Evolutionary conservation across 1,140 invertebrate species (phyloP).

Genomic region (Branchinecta lindahli): DNA sequence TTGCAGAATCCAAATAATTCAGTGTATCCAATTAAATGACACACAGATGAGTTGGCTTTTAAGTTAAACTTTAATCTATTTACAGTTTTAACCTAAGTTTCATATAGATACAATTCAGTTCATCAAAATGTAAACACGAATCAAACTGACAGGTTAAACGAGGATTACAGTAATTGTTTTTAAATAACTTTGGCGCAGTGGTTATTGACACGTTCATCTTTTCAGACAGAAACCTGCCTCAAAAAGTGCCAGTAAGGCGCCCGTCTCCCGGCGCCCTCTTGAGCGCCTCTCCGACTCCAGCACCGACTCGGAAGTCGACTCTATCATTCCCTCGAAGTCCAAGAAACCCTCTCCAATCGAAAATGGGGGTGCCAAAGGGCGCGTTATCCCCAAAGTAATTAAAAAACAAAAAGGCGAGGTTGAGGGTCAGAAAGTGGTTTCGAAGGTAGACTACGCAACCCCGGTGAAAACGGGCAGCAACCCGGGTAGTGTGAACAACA

Average conservation of each 20-base stretch:
- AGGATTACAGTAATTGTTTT: too few species aligned
- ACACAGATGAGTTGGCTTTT: too few species aligned
- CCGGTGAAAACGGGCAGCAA: conserved; percentile 14
- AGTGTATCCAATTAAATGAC: too few species aligned
- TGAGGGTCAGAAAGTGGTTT: neutral
- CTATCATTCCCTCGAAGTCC: neutral
- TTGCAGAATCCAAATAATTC: too few species aligned
- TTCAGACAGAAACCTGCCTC: neutral
- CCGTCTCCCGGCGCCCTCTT: neutral
- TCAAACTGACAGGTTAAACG: too few species aligned
- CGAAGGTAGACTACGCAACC: conserved; percentile 1
- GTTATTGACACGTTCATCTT: neutral
- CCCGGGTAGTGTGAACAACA: conserved; percentile 18
- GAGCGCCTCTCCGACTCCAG: conserved; percentile 1
- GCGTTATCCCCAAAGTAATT: neutral
- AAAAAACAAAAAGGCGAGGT: neutral
- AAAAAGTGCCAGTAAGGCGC: neutral
- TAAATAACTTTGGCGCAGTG: too few species aligned
- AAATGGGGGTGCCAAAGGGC: neutral
- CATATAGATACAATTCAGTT: too few species aligned
- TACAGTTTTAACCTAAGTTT: too few species aligned
- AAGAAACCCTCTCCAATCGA: neutral
- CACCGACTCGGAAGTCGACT: neutral
- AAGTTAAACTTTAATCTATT: too few species aligned
- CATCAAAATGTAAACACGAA: too few species aligned